Conservation (phyloP, 1,140 invertebrate genomes). For the Lycorma delicatula region DNA sequence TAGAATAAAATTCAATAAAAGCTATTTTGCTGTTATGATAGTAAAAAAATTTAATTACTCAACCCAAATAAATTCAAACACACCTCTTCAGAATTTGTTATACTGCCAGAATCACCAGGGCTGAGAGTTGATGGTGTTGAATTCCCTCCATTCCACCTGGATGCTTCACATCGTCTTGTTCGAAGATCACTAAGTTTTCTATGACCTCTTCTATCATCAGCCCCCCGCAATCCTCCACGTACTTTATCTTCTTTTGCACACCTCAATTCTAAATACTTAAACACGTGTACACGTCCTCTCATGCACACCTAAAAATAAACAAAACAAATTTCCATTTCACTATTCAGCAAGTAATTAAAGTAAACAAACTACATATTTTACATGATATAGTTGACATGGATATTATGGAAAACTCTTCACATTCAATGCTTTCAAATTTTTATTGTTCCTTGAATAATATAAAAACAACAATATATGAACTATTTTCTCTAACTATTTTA, state of each 20-base stretch:
- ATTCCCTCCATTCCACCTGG: conserved; percentile 34
- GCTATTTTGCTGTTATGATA: not conserved
- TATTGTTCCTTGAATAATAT: no score
- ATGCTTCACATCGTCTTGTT: conserved; percentile 18
- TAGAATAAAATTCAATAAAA: not conserved
- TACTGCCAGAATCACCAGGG: conserved; percentile 41
- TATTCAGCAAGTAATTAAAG: no score
- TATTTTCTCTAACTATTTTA: no score
- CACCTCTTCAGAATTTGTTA: conserved; percentile 38
- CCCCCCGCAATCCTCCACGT: conserved; percentile 33
- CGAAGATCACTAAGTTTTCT: conserved; percentile 42
- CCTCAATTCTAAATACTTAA: conserved; percentile 83
- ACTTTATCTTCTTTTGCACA: conserved; percentile 34
- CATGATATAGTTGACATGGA: no score
- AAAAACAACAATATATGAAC: no score
- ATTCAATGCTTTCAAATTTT: no score
- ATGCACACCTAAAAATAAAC: conserved; percentile 65
- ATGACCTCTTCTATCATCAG: conserved; percentile 39
- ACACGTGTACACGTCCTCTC: conserved; percentile 85
- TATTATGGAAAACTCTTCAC: no score
- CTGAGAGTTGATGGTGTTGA: conserved; percentile 53
- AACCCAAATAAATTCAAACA: conserved; percentile 22
- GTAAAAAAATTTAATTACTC: not conserved
- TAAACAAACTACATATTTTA: no score
- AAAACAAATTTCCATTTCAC: no score